A percentile compares a stretch with the other conserved stretches of the same genome.
Evolutionary conservation across 1,140 invertebrate genomes (phyloP).

Genomic region (Neodiprion pinetum): DNA sequence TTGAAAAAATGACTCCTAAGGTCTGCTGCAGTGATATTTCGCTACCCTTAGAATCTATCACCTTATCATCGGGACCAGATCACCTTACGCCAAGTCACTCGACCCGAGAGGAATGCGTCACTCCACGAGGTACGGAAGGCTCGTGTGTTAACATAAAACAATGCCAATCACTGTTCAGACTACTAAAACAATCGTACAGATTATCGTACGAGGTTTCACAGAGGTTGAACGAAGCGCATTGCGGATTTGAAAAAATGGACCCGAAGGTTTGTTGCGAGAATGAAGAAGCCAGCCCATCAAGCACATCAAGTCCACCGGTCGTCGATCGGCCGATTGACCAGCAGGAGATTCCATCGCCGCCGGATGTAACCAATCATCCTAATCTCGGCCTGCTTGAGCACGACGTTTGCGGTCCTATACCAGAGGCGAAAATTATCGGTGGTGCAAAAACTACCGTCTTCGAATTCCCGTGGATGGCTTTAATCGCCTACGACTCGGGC

Average conservation of each 20-base stretch:
- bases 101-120: constrained; percentile 6
- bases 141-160: constrained; percentile 25
- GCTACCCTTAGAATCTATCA: background rate
- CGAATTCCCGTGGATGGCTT: constrained; percentile 70
- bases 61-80: background rate
- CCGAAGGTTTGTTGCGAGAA: constrained; percentile 59
- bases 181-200: constrained; percentile 33
- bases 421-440: constrained; percentile 59
- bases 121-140: constrained; percentile 19
- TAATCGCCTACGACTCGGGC: constrained; percentile 62
- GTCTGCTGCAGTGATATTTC: constrained; percentile 52
- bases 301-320: background rate
- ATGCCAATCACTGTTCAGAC: constrained; percentile 19
- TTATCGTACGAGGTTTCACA: constrained; percentile 40
- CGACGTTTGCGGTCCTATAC: constrained; percentile 44
- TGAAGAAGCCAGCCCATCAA: background rate
- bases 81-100: background rate
- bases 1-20: constrained; percentile 54
- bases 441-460: constrained; percentile 62
- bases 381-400: constrained; percentile 57
- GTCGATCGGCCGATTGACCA: constrained; percentile 19
- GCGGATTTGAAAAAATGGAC: constrained; percentile 56
- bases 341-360: constrained; percentile 31
- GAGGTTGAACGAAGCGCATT: constrained; percentile 47
- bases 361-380: constrained; percentile 54